Conservation (phyloP, 2,888 invertebrate genomes). For the Zygothrica quintamaculata region DNA sequence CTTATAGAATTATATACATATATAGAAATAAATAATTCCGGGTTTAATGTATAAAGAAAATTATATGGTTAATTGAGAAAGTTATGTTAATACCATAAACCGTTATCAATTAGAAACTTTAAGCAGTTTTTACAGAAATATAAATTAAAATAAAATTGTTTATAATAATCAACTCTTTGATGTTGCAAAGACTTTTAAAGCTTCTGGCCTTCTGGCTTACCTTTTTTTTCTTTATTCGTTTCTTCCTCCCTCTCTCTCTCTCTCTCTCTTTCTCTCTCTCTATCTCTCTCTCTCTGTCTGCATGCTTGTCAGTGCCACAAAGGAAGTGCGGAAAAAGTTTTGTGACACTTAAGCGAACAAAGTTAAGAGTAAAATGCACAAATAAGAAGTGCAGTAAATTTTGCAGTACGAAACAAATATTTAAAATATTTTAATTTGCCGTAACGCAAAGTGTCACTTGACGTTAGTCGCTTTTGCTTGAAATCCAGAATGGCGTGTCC, state of each 20-base stretch:
- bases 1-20: too few species aligned
- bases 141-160: constrained; percentile 39
- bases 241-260: not conserved
- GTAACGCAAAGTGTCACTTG: constrained; percentile 9
- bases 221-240: too few species aligned
- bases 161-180: constrained; percentile 44
- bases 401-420: constrained; percentile 41
- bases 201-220: not conserved
- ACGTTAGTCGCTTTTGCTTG: constrained; percentile 13
- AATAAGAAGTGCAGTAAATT: constrained; percentile 48
- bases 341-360: constrained; percentile 58
- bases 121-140: constrained; percentile 20
- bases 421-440: constrained; percentile 57
- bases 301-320: constrained; percentile 45
- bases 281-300: not conserved
- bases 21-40: too few species aligned
- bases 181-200: constrained; percentile 9
- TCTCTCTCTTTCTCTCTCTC: not conserved
- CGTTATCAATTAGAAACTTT: too few species aligned
- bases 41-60: too few species aligned
- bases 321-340: constrained; percentile 53
- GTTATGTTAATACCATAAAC: too few species aligned
- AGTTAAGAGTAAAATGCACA: constrained; percentile 35
- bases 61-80: too few species aligned
- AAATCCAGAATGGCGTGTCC: constrained; percentile 24